Evolutionary conservation across 2,113 vertebrate species (phyloP), one percentile per base, ranked within the genome.

Genomic region (Odontophorus gujanensis): DNA sequence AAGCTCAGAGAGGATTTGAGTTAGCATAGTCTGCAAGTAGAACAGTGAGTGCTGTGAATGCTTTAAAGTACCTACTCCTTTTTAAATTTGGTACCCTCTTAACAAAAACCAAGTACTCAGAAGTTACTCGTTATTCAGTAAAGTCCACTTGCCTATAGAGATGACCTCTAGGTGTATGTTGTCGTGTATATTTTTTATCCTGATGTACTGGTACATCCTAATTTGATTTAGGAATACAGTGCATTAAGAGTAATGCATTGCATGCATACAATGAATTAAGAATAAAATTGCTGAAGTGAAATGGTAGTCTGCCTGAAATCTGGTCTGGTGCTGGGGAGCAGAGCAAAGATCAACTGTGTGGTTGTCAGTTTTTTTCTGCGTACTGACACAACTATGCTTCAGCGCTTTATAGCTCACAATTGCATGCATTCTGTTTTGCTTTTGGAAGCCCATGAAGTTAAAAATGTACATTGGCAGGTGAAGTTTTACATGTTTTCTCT

Each of bases 241-340:
- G 58, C 68, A 87, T 57, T 51, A 57, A 83, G 71, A 75, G 57
- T 57, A 17, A 89, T 30, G 9, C 26, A 17, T 9, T 53, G 26
- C 8, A 13, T 80, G 50, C 51, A 34, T 0, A 0, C 51, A 38
- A n/a, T 72, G 58, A 76, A 84, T 65, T 51, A 57, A 82, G 71
- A 75, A 57, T 57, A 19, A 87, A 95, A 85, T 73, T 73, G 67
- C 50, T 66, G 85, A 79, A 87, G 72, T 59, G 55, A 90, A 89
- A 85, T 66, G 73, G 17, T 77, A 57, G 21, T 7, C 30, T 85
- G 28, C 19, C 8, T 47, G 75, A 38, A 50, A 1, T 66, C 40
- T 48, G 48, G 20, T 79, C 78, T 91, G 89, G 71, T 72, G 17
- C 36, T 25, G 47, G 25, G 55, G 45, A 82, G 2, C 26, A 63